A percentile compares a stretch with the other conserved stretches of the same genome.
phyloP scores from a whole-genome alignment of 1,140 invertebrate genomes.

The Cylas formicarius region DNA sequence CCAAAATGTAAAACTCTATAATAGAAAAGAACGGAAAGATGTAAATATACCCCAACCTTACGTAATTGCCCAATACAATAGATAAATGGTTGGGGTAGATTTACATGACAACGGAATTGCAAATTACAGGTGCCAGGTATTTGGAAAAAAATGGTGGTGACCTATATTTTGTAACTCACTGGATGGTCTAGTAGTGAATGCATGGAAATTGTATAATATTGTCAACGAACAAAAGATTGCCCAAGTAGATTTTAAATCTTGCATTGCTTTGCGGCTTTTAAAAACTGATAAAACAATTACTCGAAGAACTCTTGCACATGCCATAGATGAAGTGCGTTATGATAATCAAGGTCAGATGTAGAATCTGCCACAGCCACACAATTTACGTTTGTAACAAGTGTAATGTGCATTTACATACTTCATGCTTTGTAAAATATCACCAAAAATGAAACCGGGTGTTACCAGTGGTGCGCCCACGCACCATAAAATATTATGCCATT shows the following conservation, averaged over 20 bases:
- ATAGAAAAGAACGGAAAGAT: constrained; percentile 22
- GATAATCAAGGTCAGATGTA: too few relatives aligned
- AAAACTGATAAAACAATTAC: too few relatives aligned
- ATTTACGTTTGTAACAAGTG: too few relatives aligned
- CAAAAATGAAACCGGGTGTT: too few relatives aligned
- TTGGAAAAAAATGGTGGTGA: constrained; percentile 37
- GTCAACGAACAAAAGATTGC: constrained; percentile 22
- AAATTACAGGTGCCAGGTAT: constrained; percentile 30
- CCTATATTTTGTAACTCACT: constrained; percentile 28
- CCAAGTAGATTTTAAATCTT: constrained; percentile 25
- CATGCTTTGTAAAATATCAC: too few relatives aligned
- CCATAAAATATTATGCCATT: too few relatives aligned
- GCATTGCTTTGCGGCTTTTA: constrained; percentile 15
- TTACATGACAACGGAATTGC: constrained; percentile 31
- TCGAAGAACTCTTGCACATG: too few relatives aligned
- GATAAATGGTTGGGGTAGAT: constrained; percentile 32
- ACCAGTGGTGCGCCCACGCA: too few relatives aligned
- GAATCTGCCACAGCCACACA: too few relatives aligned
- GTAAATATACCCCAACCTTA: constrained; percentile 16
- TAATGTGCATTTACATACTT: too few relatives aligned
- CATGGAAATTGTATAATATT: constrained; percentile 25
- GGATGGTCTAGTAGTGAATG: constrained; percentile 27
- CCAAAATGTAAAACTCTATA: constrained; percentile 21
- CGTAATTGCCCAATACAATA: constrained; percentile 28
- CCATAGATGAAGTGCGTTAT: too few relatives aligned